Base-by-base conservation (phyloP, 2,113 vertebrate genomes). In the Prunella fulvescens region DNA sequence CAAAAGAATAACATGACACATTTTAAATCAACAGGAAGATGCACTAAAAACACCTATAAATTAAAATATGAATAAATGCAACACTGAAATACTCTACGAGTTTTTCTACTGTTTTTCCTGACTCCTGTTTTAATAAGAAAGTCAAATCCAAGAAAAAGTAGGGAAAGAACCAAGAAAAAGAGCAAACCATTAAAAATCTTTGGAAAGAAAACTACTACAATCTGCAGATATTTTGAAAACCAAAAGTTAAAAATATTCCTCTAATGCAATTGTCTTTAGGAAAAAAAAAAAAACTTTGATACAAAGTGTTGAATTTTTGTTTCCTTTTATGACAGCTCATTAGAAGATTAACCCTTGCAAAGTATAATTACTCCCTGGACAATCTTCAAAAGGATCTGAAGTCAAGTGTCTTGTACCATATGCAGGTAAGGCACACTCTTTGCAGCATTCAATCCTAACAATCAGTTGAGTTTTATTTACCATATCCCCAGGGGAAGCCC, bases 401-500 rank as follows among this genome's bases (percentile, higher is more conserved):
- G 7, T 31, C 37, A 66, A 56, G 14, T 2, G 16, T 6, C 14
- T 70, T 13, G 6, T 28, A 72, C 16, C 13, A 11, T 12, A 2
- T 1, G 2, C 14, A 50, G 26, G 54, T 25, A 51, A 58, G 11
- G 24, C 14, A 50, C 5, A 8, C 8, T 26, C 48, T 39, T 39
- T 28, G 19, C 57, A 51, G n/a, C 4, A 1, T 48, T 85, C 31
- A 45, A 28, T 40, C 4, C 0, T 5, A 45, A 35, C 8, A 1
- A 40, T 25, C 10, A 23, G 6, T 5, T 13, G 25, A 24, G 20
- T 7, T 81, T 87, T 31, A 72, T 60, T 84, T 72, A 57, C n/a
- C 35, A 7, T 42, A 47, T 5, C 5, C 5, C 23, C 37, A 40
- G 2, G 1, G 4, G 14, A 51, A 57, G 24, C 0, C 10, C 5